A percentile compares a stretch with the other conserved stretches of the same genome.
These are phyloP conservation scores for Volucella inflata DNA, from an alignment of 2,888 invertebrate species.

Conservation along the genomic window DNA sequence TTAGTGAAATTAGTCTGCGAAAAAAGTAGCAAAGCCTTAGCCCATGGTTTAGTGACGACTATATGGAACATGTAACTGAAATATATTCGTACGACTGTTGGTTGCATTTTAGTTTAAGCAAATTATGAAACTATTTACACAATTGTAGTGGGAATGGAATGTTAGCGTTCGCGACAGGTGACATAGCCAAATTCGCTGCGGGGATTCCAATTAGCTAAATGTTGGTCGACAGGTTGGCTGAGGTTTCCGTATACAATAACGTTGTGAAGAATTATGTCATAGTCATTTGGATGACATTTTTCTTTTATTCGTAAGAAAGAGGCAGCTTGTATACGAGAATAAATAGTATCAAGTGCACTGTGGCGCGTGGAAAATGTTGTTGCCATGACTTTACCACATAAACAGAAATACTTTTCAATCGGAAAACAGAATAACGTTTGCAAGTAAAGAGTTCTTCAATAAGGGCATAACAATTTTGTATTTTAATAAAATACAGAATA, in stretches of 20 bases:
- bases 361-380: not conserved
- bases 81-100: not conserved
- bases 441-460: too few relatives aligned
- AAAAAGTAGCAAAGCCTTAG: constrained; percentile 12
- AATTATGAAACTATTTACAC: constrained; percentile 8
- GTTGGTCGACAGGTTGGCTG: constrained; percentile 6
- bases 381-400: not conserved
- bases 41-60: not conserved
- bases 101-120: not conserved
- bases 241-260: constrained; percentile 15
- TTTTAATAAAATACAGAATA: too few relatives aligned
- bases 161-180: constrained; percentile 19
- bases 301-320: not conserved
- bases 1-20: constrained; percentile 23
- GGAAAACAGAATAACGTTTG: too few relatives aligned
- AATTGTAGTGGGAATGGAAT: not conserved
- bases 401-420: too few relatives aligned
- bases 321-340: not conserved
- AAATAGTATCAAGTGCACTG: not conserved
- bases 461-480: too few relatives aligned
- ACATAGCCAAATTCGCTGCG: not conserved
- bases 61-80: constrained; percentile 1
- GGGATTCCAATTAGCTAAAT: constrained; percentile 11
- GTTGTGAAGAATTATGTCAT: not conserved
- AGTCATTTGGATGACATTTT: constrained; percentile 5